phyloP scores from a whole-genome alignment of 1,140 invertebrate genomes.

The Drosophila sturtevanti region DNA sequence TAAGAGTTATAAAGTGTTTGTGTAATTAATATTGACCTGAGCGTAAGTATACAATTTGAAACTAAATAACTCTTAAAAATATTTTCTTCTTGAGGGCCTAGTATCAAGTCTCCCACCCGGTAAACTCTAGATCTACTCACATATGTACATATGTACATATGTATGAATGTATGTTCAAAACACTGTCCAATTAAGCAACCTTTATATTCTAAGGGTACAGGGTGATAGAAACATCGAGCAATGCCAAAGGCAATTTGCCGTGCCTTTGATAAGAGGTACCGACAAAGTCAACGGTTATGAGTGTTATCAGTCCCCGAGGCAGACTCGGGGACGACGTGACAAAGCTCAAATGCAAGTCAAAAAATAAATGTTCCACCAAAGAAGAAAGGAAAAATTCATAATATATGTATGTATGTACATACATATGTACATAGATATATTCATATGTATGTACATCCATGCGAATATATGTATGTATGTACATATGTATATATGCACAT shows the following conservation, averaged over 20 bases:
- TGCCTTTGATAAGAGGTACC: conserved; percentile 22
- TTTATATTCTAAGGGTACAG: neutral
- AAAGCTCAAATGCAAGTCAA: conserved; percentile 25
- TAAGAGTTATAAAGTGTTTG: no score
- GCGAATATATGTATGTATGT: neutral
- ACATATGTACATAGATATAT: no score
- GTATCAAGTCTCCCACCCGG: no score
- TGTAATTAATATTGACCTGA: no score
- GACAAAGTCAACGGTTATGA: conserved; percentile 19
- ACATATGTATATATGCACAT: neutral
- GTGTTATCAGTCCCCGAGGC: conserved; percentile 33
- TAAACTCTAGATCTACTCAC: no score
- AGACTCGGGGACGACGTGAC: conserved; percentile 56
- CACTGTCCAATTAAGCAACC: neutral
- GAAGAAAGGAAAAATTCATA: neutral
- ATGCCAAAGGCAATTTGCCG: conserved; percentile 11
- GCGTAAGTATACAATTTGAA: no score
- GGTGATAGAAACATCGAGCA: neutral
- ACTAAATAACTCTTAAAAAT: no score
- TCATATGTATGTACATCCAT: neutral
- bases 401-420: neutral
- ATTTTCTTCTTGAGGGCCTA: no score
- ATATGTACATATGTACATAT: neutral
- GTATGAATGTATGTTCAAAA: neutral
- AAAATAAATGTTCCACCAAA: conserved; percentile 22